Evolutionary conservation across 2,113 vertebrate genomes (phyloP).

Genomic region (Sturnus vulgaris): DNA sequence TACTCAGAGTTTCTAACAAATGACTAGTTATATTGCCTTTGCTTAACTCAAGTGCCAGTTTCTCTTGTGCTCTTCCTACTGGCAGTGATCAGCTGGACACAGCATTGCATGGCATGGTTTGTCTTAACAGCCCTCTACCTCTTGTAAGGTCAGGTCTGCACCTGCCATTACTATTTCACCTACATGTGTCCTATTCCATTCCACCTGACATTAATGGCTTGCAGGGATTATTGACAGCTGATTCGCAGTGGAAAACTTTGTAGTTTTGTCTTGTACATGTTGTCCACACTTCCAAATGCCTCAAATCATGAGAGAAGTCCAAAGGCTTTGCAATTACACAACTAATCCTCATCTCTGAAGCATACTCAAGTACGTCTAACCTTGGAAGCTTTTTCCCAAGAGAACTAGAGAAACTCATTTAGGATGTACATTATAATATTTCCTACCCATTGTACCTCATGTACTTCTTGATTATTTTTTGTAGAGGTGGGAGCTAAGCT

Average conservation of each 20-base stretch:
- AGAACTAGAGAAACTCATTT: not conserved
- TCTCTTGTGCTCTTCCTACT: not conserved
- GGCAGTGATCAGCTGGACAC: not conserved
- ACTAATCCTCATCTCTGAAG: not conserved
- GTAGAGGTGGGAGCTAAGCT: not conserved
- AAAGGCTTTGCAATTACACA: not conserved
- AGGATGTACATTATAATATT: not conserved
- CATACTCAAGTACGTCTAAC: not conserved
- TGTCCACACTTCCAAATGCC: not conserved
- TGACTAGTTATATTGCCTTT: not conserved
- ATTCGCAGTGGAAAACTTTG: not conserved
- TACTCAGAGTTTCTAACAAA: not conserved
- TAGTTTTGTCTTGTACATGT: not conserved
- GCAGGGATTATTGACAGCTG: not conserved
- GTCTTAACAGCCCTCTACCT: not conserved
- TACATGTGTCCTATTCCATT: not conserved
- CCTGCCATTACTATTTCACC: not conserved
- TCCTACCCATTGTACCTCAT: not conserved
- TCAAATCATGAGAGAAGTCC: not conserved
- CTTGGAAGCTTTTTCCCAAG: not conserved
- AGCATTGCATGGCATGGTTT: not conserved
- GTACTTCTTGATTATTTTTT: not conserved
- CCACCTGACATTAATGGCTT: not conserved
- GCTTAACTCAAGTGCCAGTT: not conserved
- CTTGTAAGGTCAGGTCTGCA: not conserved